Percentiles rank a stretch among this genome's conserved stretches.
phyloP scores from a whole-genome alignment of 2,888 invertebrate species.

The Agrenia bidenticulata region DNA sequence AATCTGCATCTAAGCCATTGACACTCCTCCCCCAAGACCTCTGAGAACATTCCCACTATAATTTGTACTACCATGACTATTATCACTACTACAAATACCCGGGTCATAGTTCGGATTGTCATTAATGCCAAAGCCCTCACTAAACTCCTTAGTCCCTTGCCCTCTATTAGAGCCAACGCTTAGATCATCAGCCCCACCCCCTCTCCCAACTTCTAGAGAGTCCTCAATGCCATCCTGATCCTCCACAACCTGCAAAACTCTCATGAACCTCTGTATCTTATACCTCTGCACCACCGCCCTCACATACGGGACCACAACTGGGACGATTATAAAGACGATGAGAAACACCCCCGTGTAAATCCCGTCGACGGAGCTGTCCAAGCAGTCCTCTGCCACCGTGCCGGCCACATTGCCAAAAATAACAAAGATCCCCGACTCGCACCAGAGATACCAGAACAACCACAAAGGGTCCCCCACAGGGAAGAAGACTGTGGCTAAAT shows the following conservation, averaged over 20 bases:
- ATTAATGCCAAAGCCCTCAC: no score
- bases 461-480: conserved; percentile 45
- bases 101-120: no score
- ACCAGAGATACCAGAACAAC: conserved; percentile 47
- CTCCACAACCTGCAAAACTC: conserved; percentile 4
- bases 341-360: conserved; percentile 30
- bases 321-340: conserved; percentile 38
- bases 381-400: conserved; percentile 20
- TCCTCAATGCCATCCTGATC: background rate
- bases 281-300: conserved; percentile 10
- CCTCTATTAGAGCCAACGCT: no score
- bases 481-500: conserved; percentile 46
- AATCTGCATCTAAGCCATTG: no score
- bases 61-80: no score
- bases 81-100: no score
- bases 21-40: no score
- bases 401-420: conserved; percentile 32
- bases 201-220: background rate
- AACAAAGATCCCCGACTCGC: conserved; percentile 39
- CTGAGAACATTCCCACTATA: no score
- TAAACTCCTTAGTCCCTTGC: no score
- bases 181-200: background rate
- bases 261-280: background rate
- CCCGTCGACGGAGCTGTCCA: conserved; percentile 24
- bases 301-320: conserved; percentile 35